Percentiles rank a stretch among this genome's conserved stretches.
Conservation (phyloP, 2,797 vertebrate genomes). For the Crypturellus tataupa region DNA sequence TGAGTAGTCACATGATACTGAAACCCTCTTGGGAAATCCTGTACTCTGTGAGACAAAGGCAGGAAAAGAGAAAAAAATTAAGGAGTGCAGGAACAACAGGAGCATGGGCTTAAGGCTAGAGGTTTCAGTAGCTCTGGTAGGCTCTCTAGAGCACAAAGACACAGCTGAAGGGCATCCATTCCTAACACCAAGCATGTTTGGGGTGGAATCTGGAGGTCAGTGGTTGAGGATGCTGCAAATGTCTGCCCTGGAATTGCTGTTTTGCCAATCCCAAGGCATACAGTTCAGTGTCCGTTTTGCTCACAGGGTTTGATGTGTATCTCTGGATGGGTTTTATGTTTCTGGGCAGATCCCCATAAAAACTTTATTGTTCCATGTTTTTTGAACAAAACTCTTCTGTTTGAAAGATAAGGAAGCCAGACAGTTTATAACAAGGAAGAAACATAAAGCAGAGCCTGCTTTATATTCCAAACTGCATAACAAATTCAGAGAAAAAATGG, state of each 20-base stretch:
- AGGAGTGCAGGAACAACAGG: neutral
- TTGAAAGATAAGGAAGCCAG: neutral
- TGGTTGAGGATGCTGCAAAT: neutral
- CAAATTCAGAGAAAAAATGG: neutral
- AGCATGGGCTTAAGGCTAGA: neutral
- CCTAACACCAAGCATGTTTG: accelerated
- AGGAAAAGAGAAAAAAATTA: neutral
- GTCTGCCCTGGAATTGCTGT: accelerated
- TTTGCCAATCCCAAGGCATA: neutral
- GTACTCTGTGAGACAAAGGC: neutral
- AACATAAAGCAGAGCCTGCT: neutral
- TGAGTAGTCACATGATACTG: neutral
- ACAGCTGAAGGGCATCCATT: neutral
- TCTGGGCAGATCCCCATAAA: neutral
- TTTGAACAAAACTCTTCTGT: accelerated
- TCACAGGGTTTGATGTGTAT: neutral
- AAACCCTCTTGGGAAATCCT: neutral
- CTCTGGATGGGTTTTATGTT: neutral
- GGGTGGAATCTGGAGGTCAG: neutral
- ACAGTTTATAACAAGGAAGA: neutral
- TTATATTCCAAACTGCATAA: neutral
- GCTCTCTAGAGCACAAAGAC: neutral
- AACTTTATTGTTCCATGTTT: neutral
- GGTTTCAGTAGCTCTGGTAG: neutral
- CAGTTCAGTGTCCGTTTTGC: neutral